Base-by-base conservation (phyloP, 2,797 vertebrate genomes). In the Smutsia gigantea region DNA sequence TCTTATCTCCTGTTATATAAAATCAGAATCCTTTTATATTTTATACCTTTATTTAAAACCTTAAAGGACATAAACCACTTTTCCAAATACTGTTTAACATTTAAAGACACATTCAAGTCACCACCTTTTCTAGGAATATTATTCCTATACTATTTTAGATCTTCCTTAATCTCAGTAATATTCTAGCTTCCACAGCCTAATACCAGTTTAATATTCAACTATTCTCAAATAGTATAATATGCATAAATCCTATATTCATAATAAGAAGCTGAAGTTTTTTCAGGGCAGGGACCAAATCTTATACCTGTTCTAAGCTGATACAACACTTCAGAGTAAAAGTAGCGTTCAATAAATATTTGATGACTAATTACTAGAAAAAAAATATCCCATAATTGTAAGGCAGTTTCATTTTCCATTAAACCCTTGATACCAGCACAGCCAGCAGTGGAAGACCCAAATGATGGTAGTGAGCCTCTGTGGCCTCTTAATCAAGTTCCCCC, bases 281-380 rank as follows among this genome's bases (percentile, higher is more conserved):
- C 29, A 75, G 63, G 17, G 51, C n/a, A 94, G 23, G 2, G 27
- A 64, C 8, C 31, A 55, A 93, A 34, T 64, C 66, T 72, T 69
- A 87, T 2, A 75, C 21, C 72, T 93, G 37, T 77, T 93, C 49
- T 86, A 21, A 95, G 61, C 17, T 34, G 69, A 68, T 15, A 10
- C 59, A 88, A 87, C 7, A 42, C 4, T 8, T 19, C 83, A 23
- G 42, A 84, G 49, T 61, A 59, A 81, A 85, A 68, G 31, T 1
- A 96, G 90, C 90, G 90, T 82, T 87, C 18, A 94, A 31, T 92
- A 87, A 93, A 88, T 69, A 92, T 14, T n/a, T 69, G 39, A 83
- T 34, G 34, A 87, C 21, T 82, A 42, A 81, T 27, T 66, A 84
- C n/a, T 34, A 18, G 13, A 42, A 77, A 75, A 42, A 87, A 57